These are phyloP conservation scores for Paelopatides confundens DNA, from an alignment of 53 echinoderm and acorn worm species.

Conservation along the genomic window DNA sequence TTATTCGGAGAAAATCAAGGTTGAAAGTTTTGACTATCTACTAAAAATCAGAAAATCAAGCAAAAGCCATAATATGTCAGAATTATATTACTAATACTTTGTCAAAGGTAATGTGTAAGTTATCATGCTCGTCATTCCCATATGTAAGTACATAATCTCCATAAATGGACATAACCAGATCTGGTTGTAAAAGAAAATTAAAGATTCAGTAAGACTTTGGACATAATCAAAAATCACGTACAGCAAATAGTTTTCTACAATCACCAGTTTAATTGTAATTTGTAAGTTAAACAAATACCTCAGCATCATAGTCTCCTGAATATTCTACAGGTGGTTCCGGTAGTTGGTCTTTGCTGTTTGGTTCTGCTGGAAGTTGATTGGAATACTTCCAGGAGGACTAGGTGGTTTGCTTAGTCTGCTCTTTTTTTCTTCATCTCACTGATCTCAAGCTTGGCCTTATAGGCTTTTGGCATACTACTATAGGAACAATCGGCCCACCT, in stretches of 20 bases:
- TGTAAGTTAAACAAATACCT: slow-evolving; percentile 30
- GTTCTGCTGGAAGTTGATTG: slow-evolving; percentile 27
- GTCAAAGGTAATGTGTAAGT: too few relatives aligned
- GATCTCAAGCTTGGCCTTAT: too few relatives aligned
- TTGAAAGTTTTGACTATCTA: slow-evolving; percentile 36
- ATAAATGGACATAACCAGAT: slow-evolving; percentile 13
- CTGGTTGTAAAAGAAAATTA: neutral
- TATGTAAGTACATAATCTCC: slow-evolving; percentile 12
- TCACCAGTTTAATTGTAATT: neutral
- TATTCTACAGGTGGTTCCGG: slow-evolving; percentile 4
- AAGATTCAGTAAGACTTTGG: too few relatives aligned
- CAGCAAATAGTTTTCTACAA: too few relatives aligned
- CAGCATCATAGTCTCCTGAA: slow-evolving; percentile 19
- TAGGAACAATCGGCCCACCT: slow-evolving; percentile 40
- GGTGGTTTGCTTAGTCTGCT: slow-evolving; percentile 34
- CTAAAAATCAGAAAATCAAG: slow-evolving; percentile 23
- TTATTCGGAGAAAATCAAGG: neutral
- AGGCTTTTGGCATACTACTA: slow-evolving; percentile 33
- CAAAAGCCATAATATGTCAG: neutral
- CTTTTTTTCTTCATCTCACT: too few relatives aligned
- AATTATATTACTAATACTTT: too few relatives aligned
- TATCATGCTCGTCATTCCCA: too few relatives aligned
- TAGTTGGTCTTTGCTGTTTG: slow-evolving; percentile 34
- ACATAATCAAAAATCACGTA: neutral
- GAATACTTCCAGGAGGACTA: slow-evolving; percentile 52